Percentiles rank a stretch among this genome's conserved stretches.
Evolutionary conservation across 2,797 vertebrate genomes (phyloP).

Genomic region (Acipenser oxyrinchus): DNA sequence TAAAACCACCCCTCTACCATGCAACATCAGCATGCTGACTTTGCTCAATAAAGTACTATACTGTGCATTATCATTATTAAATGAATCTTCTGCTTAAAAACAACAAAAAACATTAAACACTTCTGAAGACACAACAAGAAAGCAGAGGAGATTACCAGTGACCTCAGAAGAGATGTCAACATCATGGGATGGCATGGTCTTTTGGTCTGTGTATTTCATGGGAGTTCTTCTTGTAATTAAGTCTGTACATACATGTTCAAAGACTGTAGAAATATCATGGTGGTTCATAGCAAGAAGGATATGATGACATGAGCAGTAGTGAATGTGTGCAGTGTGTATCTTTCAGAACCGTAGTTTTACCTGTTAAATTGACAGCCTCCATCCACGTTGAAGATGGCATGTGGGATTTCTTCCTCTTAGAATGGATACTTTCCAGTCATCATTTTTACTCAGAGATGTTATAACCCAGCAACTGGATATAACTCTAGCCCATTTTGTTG

Average conservation of each 20-base stretch:
- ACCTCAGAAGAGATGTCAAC: conserved; percentile 39
- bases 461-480: conserved; percentile 26
- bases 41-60: conserved; percentile 39
- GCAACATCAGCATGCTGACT: conserved; percentile 62
- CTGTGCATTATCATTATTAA: conserved; percentile 16
- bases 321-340: conserved; percentile 15
- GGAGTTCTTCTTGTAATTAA: conserved; percentile 50
- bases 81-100: conserved; percentile 8
- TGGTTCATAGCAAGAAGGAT: conserved; percentile 28
- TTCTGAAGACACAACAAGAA: conserved; percentile 54
- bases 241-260: conserved; percentile 68
- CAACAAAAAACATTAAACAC: conserved; percentile 41
- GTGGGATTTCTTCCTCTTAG: conserved; percentile 23
- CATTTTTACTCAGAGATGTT: conserved; percentile 29
- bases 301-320: conserved; percentile 14
- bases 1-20: conserved; percentile 9
- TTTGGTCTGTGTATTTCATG: conserved; percentile 51
- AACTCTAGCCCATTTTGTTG: conserved; percentile 33
- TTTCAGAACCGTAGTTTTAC: conserved; percentile 14
- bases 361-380: conserved; percentile 3
- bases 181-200: conserved; percentile 47
- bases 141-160: conserved; percentile 51
- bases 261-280: conserved; percentile 58
- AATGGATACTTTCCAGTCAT: conserved; percentile 31
- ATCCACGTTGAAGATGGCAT: conserved; percentile 27